Conservation (phyloP, 2,888 invertebrate species). For the Drosophila bunnanda region DNA sequence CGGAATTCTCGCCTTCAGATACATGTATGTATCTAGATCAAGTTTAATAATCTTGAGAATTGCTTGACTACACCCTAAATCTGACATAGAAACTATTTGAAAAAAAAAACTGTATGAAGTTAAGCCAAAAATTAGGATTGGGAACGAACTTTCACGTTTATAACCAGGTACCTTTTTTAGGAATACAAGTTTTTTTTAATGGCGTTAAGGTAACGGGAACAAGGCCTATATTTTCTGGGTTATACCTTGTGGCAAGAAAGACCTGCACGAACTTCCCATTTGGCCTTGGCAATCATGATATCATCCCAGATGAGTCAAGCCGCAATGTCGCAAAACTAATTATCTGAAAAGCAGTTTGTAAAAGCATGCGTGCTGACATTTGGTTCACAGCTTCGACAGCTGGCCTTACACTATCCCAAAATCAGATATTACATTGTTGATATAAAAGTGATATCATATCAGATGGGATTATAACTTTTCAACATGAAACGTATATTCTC, state of each 20-base stretch:
- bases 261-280: slow-evolving; percentile 48
- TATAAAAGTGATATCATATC: slow-evolving; percentile 24
- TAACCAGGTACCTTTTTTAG: not conserved
- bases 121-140: too few species aligned
- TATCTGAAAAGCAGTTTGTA: slow-evolving; percentile 53
- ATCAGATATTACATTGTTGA: slow-evolving; percentile 15
- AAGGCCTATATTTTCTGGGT: slow-evolving; percentile 21
- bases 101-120: too few species aligned
- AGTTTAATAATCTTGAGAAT: not conserved
- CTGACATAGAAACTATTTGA: too few species aligned
- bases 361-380: slow-evolving; percentile 56
- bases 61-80: too few species aligned
- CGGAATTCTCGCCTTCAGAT: not conserved
- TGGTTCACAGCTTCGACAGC: slow-evolving; percentile 47
- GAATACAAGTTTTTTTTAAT: slow-evolving; percentile 25
- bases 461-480: slow-evolving; percentile 3
- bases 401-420: slow-evolving; percentile 18
- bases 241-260: slow-evolving; percentile 59
- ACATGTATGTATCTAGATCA: not conserved
- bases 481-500: not conserved
- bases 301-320: slow-evolving; percentile 46
- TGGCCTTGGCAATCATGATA: slow-evolving; percentile 28
- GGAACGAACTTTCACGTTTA: not conserved
- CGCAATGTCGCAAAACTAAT: slow-evolving; percentile 58
- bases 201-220: not conserved